phyloP scores from a whole-genome alignment of 2,888 invertebrate genomes.

The Gonocerus acuteangulatus region DNA sequence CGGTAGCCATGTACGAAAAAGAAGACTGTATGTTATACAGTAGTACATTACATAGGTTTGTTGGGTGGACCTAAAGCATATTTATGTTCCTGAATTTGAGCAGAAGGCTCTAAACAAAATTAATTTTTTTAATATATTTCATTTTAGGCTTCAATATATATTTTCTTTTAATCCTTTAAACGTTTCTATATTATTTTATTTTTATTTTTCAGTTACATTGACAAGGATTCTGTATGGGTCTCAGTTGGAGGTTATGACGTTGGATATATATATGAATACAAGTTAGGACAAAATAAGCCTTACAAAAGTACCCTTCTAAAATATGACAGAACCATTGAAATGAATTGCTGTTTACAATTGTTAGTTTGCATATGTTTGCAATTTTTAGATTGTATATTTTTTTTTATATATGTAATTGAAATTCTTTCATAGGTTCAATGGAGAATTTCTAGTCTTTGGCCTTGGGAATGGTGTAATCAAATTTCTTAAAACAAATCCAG shows the following conservation, averaged over 20 bases:
- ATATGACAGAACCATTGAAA: slow-evolving; percentile 52
- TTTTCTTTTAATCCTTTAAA: no score
- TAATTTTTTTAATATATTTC: no score
- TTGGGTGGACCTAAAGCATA: no score
- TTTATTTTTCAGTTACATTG: slow-evolving; percentile 26
- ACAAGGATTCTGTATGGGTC: slow-evolving; percentile 51
- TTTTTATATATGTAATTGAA: neutral
- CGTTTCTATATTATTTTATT: no score
- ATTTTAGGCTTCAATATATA: no score
- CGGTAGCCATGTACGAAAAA: no score
- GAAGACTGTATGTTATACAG: no score
- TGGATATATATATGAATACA: slow-evolving; percentile 58
- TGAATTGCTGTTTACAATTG: slow-evolving; percentile 41
- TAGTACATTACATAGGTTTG: no score
- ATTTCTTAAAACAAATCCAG: slow-evolving; percentile 47
- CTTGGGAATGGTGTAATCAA: slow-evolving; percentile 54
- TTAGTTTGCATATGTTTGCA: slow-evolving; percentile 2
- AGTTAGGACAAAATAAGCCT: slow-evolving; percentile 46
- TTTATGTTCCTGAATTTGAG: no score
- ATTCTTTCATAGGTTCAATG: slow-evolving; percentile 12
- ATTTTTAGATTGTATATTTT: neutral
- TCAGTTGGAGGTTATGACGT: slow-evolving; percentile 59
- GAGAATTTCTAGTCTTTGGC: slow-evolving; percentile 25
- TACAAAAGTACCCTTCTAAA: slow-evolving; percentile 46
- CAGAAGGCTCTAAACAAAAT: no score